Evolutionary conservation across 2,113 vertebrate genomes (phyloP).

Genomic region (Propithecus coquereli): DNA sequence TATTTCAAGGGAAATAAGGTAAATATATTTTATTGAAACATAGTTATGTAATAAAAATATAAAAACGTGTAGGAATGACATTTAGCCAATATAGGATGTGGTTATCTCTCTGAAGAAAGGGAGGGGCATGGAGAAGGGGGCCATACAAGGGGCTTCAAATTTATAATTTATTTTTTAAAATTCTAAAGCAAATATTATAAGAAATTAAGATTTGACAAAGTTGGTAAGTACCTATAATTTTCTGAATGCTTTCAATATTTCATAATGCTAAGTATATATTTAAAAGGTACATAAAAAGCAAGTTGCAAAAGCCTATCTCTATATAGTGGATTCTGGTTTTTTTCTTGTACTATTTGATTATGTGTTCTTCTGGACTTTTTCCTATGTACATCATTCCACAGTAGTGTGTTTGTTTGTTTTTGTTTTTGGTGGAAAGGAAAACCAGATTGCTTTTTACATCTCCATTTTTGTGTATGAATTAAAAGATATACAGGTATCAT

Average conservation of each 20-base stretch:
- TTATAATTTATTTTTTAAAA: neutral
- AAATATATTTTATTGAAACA: neutral
- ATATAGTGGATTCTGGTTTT: neutral
- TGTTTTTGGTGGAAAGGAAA: neutral
- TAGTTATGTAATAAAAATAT: neutral
- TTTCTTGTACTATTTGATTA: neutral
- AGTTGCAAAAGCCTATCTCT: neutral
- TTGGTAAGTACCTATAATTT: constrained; percentile 1
- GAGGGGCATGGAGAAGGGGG: neutral
- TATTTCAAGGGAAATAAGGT: neutral
- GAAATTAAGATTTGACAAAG: neutral
- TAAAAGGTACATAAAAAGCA: constrained; percentile 6
- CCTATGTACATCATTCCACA: neutral
- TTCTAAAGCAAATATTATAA: constrained; percentile 18
- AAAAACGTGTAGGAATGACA: neutral
- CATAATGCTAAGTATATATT: neutral
- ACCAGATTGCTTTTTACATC: neutral
- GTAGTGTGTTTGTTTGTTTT: neutral
- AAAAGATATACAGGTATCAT: neutral
- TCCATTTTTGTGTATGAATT: constrained; percentile 20
- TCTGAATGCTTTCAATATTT: constrained; percentile 1
- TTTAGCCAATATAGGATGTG: neutral
- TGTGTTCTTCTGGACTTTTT: neutral
- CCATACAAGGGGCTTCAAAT: neutral
- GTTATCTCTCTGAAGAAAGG: neutral